Evolutionary conservation across 2,797 vertebrate genomes (phyloP), one percentile per base, ranked within the genome.

Genomic region (Pipistrellus kuhlii): DNA sequence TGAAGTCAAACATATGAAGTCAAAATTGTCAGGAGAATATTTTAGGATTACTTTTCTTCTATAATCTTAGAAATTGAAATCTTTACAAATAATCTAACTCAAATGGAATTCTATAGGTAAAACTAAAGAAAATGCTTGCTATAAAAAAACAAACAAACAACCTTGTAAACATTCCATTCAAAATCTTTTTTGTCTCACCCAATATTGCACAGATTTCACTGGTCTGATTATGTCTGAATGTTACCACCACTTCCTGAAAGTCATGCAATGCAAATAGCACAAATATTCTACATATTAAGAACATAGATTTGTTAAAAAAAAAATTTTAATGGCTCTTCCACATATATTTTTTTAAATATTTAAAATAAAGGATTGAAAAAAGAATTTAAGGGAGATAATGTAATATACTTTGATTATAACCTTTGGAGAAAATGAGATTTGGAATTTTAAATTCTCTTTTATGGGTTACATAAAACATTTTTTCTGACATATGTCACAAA

Each of bases 401-500:
- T 71, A 11, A 81, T 46, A 84, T 62, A 18, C 1, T 90, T 83
- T 73, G 20, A 73, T 71, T 64, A 35, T 25, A 80, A 32, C 53
- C 4, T 12, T 51, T 78, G 3, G 48, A 44, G 8, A 93, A 30
- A 86, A 85, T 85, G 84, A 68, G 5, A 93, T 53, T 92, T 81
- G 77, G 41, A 20, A 57, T 69, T 92, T 94, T 68, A 71, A 84
- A 91, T 2, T 3, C 11, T 72, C 25, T 90, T 85, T 73, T 35
- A 35, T 83, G 48, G 5, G 41, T 32, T 76, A 55, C 7, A 87
- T 53, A 78, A 81, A 88, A 1, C 38, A 83, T 38, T 94, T 38
- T 30, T 84, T 85, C 57, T 85, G 64, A 51, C 25, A 62, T 93
- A 88, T 88, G 71, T 88, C 62, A 93, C 64, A 94, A 95, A 96